These are phyloP conservation scores for Pseudonaja textilis DNA, from an alignment of 2,113 vertebrate genomes.

Conservation along the genomic window DNA sequence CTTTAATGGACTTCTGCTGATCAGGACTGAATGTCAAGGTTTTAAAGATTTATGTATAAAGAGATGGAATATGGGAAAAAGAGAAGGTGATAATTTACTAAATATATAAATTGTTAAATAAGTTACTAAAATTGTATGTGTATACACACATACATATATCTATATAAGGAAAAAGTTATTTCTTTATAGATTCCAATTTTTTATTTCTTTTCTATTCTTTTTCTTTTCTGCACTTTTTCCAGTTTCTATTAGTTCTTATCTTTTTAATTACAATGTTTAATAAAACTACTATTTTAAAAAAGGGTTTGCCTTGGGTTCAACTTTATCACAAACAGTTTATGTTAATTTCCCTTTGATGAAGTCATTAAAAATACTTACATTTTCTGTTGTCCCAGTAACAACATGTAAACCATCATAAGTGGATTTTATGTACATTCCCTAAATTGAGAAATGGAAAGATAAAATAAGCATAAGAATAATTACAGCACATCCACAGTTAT, in stretches of 20 bases:
- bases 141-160: too few species aligned
- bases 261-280: not conserved
- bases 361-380: slow-evolving; percentile 78
- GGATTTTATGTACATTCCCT: slow-evolving; percentile 99
- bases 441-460: slow-evolving; percentile 38
- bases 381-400: slow-evolving; percentile 95
- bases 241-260: not conserved
- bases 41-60: not conserved
- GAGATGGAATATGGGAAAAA: not conserved
- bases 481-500: not conserved
- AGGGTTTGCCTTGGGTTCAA: not conserved
- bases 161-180: not conserved
- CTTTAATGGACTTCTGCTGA: not conserved
- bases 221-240: not conserved
- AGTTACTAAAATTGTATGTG: not conserved
- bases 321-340: not conserved
- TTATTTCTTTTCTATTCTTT: not conserved
- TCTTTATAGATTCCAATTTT: not conserved
- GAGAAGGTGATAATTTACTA: not conserved
- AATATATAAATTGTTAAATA: not conserved
- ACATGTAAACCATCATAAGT: slow-evolving; percentile 95
- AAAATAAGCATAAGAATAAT: slow-evolving; percentile 40
- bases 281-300: not conserved
- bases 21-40: not conserved
- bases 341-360: not conserved